A percentile compares a stretch with the other conserved stretches of the same genome.
phyloP scores from a whole-genome alignment of 1,140 invertebrate species.

The Gonioctena quinquepunctata region DNA sequence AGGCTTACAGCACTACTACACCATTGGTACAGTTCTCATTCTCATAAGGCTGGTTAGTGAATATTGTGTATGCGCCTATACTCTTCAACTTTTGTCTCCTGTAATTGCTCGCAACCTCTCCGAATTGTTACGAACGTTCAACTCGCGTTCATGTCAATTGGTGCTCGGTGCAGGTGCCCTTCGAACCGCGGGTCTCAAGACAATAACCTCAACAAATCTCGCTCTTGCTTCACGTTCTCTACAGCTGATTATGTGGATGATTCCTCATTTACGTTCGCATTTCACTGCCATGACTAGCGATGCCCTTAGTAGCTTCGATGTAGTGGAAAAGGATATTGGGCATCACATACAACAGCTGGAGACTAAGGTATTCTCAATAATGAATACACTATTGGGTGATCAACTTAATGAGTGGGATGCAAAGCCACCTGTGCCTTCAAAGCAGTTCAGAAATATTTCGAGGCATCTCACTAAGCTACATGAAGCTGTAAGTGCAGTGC shows the following conservation, averaged over 20 bases:
- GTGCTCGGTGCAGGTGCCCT: slow-evolving; percentile 95
- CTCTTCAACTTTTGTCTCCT: slow-evolving; percentile 67
- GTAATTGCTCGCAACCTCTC: slow-evolving; percentile 79
- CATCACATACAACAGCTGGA: slow-evolving; percentile 92
- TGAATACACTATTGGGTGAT: slow-evolving; percentile 78
- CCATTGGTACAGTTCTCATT: slow-evolving; percentile 84
- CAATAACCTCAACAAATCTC: slow-evolving; percentile 93
- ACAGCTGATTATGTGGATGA: slow-evolving; percentile 77
- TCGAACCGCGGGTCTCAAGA: slow-evolving; percentile 92
- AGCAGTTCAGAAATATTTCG: slow-evolving; percentile 88
- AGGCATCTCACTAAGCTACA: slow-evolving; percentile 91
- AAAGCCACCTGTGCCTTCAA: slow-evolving; percentile 91
- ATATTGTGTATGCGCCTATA: slow-evolving; percentile 81
- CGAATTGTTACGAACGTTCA: slow-evolving; percentile 88
- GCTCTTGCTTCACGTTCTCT: slow-evolving; percentile 89
- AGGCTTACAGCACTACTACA: slow-evolving; percentile 80
- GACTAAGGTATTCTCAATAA: slow-evolving; percentile 87
- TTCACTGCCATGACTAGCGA: slow-evolving; percentile 62
- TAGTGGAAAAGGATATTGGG: slow-evolving; percentile 77
- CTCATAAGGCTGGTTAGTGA: slow-evolving; percentile 86
- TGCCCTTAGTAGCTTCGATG: slow-evolving; percentile 60
- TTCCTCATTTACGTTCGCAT: slow-evolving; percentile 71
- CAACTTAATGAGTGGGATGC: slow-evolving; percentile 88
- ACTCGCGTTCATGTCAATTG: slow-evolving; percentile 90
- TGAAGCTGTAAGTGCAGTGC: slow-evolving; percentile 82